Evolutionary conservation across 1,140 invertebrate species (phyloP).

Genomic region (Bombus polaris): DNA sequence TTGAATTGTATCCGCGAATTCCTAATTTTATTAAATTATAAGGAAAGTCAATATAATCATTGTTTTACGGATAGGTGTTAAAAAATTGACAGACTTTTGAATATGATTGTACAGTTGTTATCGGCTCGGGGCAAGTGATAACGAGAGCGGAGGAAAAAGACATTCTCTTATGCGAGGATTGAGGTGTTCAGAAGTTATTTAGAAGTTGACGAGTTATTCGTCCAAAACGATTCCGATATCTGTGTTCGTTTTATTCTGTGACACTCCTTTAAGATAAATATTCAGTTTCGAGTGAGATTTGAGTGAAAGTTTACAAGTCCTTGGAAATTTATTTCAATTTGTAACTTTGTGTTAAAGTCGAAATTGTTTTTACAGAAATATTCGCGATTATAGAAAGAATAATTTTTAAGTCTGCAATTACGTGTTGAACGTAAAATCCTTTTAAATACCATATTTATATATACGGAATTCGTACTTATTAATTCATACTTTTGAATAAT

Average conservation of each 20-base stretch:
- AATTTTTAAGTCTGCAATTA: not conserved
- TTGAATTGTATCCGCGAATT: not conserved
- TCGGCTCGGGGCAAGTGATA: conserved; percentile 32
- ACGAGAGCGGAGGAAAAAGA: not conserved
- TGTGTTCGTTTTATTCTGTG: not conserved
- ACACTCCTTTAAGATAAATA: not conserved
- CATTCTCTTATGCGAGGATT: not conserved
- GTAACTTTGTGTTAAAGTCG: not conserved
- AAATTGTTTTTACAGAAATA: not conserved
- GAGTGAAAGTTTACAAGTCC: not conserved
- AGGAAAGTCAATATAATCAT: not conserved
- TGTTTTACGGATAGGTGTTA: not conserved
- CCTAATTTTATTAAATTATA: too few species aligned
- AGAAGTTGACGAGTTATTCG: conserved; percentile 2
- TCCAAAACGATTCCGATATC: conserved; percentile 14
- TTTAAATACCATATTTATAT: not conserved
- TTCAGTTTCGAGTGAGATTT: not conserved
- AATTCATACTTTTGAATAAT: not conserved
- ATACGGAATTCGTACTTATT: not conserved
- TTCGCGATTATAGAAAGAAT: not conserved
- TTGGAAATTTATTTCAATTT: not conserved
- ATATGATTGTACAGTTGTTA: conserved; percentile 26
- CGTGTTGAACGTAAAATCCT: too few species aligned
- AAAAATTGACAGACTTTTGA: not conserved
- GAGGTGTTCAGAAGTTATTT: conserved; percentile 34